Base-by-base conservation (phyloP, 2,113 vertebrate species). In the rat (Rattus norvegicus) region DNA sequence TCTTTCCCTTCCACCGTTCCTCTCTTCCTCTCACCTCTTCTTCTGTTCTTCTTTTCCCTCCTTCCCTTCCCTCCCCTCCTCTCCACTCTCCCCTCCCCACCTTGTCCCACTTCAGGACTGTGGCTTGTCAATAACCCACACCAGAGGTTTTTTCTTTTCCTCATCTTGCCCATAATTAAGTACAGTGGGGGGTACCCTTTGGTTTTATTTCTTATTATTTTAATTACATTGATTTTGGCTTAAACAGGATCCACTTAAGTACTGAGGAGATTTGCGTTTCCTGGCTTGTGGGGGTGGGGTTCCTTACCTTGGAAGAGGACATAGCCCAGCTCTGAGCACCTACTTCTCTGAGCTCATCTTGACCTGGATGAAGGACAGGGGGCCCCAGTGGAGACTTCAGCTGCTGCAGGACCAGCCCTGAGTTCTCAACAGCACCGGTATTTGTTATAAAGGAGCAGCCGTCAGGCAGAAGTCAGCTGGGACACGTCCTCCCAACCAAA, bases 191-290 rank as follows among this genome's bases (percentile, higher is more conserved):
- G 90, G 94, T 94, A 97, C 98, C 94, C 91, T 98, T 97, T 97
- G 95, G 92, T 98, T 92, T 96, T 97, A 95, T 91, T 98, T 95
- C 79, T 84, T 75, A 96, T 97, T 84, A 96, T 98, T 98, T 98
- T 98, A 98, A 98, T 98, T 98, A 98, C 81, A 97, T 96, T 96
- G 97, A 96, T 97, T 98, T 98, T 97, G 97, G 96, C 96, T 98
- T 98, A 98, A 95, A 97, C 75, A 97, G 95, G 96, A 98, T 94
- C 90, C 92, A 97, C 97, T 98, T 94, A 98, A 97, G 92, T 97
- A 93, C 87, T 95, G 96, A 84, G 88, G 89, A 95, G 93, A 97
- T 97, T 97, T 83, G 80, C 95, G 97, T 98, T 98, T 98, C 96
- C 96, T 97, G 81, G 97, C 97, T 63, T 49, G 19, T 65, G 84